Evolutionary conservation across 1,140 invertebrate genomes (phyloP).

Genomic region (Apis florea): DNA sequence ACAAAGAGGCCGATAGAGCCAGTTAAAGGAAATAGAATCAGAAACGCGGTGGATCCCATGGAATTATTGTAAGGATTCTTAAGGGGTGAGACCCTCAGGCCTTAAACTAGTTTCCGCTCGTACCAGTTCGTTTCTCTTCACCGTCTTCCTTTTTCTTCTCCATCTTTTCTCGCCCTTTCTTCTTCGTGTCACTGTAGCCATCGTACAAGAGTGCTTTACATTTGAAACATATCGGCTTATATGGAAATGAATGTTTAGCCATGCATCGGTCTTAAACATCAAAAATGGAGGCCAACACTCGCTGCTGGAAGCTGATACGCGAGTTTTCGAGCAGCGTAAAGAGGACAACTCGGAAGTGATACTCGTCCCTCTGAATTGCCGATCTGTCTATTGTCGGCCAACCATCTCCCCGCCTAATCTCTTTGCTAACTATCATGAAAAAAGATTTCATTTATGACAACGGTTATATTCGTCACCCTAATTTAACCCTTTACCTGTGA

Average conservation of each 20-base stretch:
- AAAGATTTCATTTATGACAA: slow-evolving; percentile 31
- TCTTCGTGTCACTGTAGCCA: slow-evolving; percentile 43
- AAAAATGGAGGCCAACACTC: slow-evolving; percentile 35
- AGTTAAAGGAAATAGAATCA: slow-evolving; percentile 64
- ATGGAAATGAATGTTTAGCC: slow-evolving; percentile 76
- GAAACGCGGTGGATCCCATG: slow-evolving; percentile 62
- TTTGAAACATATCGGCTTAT: slow-evolving; percentile 76
- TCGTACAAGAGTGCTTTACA: slow-evolving; percentile 64
- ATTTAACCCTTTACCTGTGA: slow-evolving; percentile 6
- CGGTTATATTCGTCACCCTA: slow-evolving; percentile 13
- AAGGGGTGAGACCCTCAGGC: slow-evolving; percentile 59
- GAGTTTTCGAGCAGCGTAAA: slow-evolving; percentile 31
- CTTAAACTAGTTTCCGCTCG: slow-evolving; percentile 64
- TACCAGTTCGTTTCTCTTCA: slow-evolving; percentile 60
- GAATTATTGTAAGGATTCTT: slow-evolving; percentile 57
- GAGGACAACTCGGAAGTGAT: slow-evolving; percentile 60
- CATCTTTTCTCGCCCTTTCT: slow-evolving; percentile 56
- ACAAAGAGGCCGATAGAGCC: slow-evolving; percentile 51
- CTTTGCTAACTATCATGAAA: slow-evolving; percentile 38
- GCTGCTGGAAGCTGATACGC: slow-evolving; percentile 49
- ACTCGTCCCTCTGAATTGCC: slow-evolving; percentile 20
- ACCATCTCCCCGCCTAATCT: slow-evolving; percentile 46
- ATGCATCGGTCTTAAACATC: slow-evolving; percentile 66
- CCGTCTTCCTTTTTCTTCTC: slow-evolving; percentile 47
- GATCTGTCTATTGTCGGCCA: slow-evolving; percentile 39